phyloP scores from a whole-genome alignment of 2,113 vertebrate species.

The Melanocharis versteri region DNA sequence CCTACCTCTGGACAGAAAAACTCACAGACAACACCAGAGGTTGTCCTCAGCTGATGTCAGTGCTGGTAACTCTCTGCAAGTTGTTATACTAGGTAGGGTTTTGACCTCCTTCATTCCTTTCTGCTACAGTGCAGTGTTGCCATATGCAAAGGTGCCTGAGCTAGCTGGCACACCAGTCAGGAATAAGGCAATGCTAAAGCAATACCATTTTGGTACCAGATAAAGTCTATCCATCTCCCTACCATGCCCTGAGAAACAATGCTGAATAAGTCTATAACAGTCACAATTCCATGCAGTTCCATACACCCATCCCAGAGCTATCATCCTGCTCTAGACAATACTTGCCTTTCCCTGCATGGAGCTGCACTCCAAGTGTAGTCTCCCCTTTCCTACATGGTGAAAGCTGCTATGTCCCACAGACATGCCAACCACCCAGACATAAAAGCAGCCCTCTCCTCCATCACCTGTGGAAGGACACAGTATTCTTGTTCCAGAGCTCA shows the following conservation, averaged over 20 bases:
- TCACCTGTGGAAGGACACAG: neutral
- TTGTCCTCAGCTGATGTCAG: neutral
- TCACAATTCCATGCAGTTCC: neutral
- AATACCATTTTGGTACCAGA: neutral
- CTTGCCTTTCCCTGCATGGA: neutral
- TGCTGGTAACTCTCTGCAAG: neutral
- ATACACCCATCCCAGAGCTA: neutral
- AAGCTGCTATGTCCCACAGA: neutral
- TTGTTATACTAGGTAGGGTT: neutral
- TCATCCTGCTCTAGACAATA: neutral
- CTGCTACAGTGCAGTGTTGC: neutral
- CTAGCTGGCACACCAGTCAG: neutral
- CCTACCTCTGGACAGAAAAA: neutral
- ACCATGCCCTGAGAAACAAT: neutral
- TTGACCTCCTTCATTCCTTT: neutral
- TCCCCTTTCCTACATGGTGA: neutral
- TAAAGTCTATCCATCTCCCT: neutral
- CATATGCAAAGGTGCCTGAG: neutral
- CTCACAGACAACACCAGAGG: neutral
- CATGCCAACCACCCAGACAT: fast-evolving
- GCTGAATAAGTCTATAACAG: neutral
- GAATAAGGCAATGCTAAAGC: neutral
- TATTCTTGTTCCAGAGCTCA: neutral
- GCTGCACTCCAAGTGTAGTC: neutral
- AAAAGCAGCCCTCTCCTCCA: neutral